These are phyloP conservation scores for Volucella inanis DNA, from an alignment of 2,888 invertebrate species.

Conservation along the genomic window DNA sequence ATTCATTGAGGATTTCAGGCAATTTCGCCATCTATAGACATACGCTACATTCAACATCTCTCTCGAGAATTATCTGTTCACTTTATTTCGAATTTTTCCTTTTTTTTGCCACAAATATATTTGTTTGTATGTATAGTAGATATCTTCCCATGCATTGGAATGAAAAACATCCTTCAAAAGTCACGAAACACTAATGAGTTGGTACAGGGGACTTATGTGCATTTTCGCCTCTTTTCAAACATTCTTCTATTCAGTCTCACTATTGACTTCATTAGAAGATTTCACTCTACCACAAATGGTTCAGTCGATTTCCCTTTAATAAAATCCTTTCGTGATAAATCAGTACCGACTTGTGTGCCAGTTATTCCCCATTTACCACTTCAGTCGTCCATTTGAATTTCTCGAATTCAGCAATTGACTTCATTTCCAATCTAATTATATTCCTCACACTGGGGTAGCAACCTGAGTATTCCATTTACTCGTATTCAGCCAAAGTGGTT, in stretches of 20 bases:
- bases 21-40: too few species aligned
- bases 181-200: constrained; percentile 4
- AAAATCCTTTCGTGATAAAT: constrained; percentile 17
- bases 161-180: constrained; percentile 4
- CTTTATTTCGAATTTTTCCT: too few species aligned
- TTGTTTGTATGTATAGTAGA: too few species aligned
- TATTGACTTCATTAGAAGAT: not conserved
- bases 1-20: too few species aligned
- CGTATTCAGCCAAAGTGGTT: constrained; percentile 28
- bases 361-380: constrained; percentile 8
- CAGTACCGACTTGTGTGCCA: not conserved
- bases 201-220: too few species aligned
- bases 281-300: not conserved
- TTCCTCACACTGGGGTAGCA: constrained; percentile 38
- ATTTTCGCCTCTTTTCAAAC: not conserved
- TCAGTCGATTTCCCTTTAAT: constrained; percentile 10
- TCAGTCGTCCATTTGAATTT: constrained; percentile 37
- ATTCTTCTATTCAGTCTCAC: not conserved
- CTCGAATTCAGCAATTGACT: constrained; percentile 57
- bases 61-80: too few species aligned
- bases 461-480: constrained; percentile 57
- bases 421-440: constrained; percentile 67
- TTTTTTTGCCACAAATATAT: not conserved
- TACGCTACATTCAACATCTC: too few species aligned
- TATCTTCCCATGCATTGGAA: not conserved